These are phyloP conservation scores for Paradisaea rubra DNA, from an alignment of 2,113 vertebrate species.

Conservation along the genomic window DNA sequence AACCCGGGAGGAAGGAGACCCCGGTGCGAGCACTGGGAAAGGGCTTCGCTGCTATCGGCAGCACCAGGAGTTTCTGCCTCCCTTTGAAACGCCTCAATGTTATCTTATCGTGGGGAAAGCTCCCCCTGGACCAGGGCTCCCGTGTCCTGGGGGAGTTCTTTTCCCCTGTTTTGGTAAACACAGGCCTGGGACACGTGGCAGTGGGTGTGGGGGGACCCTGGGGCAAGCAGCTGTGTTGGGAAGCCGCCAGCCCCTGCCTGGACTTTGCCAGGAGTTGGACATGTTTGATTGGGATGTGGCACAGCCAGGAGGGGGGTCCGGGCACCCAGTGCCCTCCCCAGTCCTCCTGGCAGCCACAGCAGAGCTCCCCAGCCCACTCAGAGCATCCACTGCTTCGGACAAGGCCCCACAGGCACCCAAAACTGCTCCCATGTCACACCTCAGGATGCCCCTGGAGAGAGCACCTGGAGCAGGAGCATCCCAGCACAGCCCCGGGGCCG, in stretches of 20 bases:
- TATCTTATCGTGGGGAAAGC: conserved; percentile 47
- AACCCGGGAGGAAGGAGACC: background rate
- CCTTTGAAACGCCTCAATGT: conserved; percentile 16
- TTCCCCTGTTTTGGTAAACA: conserved; percentile 1
- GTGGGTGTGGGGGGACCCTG: rapidly evolving
- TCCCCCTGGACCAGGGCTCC: background rate
- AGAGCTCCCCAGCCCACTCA: rapidly evolving
- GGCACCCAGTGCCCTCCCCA: background rate
- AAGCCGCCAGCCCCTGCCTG: rapidly evolving
- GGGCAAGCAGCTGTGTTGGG: background rate
- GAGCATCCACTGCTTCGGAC: background rate
- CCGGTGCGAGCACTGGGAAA: background rate
- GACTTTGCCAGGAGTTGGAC: background rate
- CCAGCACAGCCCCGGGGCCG: background rate
- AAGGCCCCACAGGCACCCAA: background rate
- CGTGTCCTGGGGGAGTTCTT: background rate
- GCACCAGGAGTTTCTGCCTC: conserved; percentile 21
- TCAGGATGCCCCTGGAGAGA: rapidly evolving
- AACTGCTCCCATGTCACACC: rapidly evolving
- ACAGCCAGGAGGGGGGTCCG: background rate
- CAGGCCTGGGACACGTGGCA: background rate
- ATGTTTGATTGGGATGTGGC: background rate
- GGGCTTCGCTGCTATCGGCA: background rate
- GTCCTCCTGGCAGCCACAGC: background rate
- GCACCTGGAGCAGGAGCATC: background rate